These are phyloP conservation scores for Mallotus villosus DNA, from an alignment of 2,797 vertebrate genomes.

Conservation along the genomic window DNA sequence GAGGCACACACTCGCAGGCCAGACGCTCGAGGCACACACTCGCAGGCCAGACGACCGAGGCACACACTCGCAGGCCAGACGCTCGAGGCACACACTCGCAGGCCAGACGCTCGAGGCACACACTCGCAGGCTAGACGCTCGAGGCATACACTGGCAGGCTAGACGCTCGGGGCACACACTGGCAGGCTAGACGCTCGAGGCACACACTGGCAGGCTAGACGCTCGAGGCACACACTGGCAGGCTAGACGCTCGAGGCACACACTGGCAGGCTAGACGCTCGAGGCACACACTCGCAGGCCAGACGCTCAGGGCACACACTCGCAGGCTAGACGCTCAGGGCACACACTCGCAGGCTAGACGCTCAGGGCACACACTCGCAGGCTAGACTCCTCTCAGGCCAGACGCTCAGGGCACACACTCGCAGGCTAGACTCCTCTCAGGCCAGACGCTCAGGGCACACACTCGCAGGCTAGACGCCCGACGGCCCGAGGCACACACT, in stretches of 20 bases:
- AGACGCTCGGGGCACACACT: constrained; percentile 5
- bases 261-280: constrained; percentile 3
- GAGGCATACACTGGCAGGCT: not conserved
- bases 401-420: too few relatives aligned
- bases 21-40: constrained; percentile 5
- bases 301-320: constrained; percentile 5
- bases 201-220: constrained; percentile 1
- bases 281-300: constrained; percentile 2
- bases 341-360: constrained; percentile 1
- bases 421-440: not conserved
- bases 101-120: not conserved
- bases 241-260: not conserved
- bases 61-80: constrained; percentile 1
- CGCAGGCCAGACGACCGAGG: not conserved
- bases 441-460: too few relatives aligned
- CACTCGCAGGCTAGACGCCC: too few relatives aligned
- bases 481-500: constrained; percentile 19
- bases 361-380: not conserved
- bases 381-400: constrained; percentile 1
- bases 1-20: constrained; percentile 2
- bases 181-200: not conserved
- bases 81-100: not conserved
- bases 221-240: not conserved
- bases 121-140: constrained; percentile 3
- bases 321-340: not conserved